Evolutionary conservation across 2,888 invertebrate genomes (phyloP).

Genomic region (Drosophila mettleri): DNA sequence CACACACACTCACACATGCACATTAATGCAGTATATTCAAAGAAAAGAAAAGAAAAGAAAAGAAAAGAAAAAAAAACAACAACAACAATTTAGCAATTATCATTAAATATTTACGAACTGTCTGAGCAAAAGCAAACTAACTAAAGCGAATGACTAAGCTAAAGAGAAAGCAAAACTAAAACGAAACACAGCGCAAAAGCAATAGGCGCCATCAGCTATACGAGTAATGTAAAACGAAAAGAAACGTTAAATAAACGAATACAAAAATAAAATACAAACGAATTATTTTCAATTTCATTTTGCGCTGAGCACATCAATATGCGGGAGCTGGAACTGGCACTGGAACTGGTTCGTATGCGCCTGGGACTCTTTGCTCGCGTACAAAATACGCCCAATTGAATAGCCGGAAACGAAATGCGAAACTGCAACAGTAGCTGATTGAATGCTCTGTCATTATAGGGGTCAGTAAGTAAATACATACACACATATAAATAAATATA

Average conservation of each 20-base stretch:
- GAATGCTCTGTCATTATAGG: slow-evolving; percentile 56
- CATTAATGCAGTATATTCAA: slow-evolving; percentile 58
- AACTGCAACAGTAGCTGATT: slow-evolving; percentile 53
- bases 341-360: slow-evolving; percentile 15
- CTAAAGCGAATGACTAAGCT: slow-evolving; percentile 63
- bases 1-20: slow-evolving; percentile 28
- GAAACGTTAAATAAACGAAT: slow-evolving; percentile 60
- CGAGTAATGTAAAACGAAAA: slow-evolving; percentile 65
- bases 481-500: not conserved
- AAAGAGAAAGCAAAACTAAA: slow-evolving; percentile 42
- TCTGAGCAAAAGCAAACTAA: slow-evolving; percentile 74
- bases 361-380: slow-evolving; percentile 17
- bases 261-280: slow-evolving; percentile 31
- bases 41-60: slow-evolving; percentile 10
- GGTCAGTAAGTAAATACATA: slow-evolving; percentile 47
- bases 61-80: slow-evolving; percentile 14
- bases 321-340: slow-evolving; percentile 16
- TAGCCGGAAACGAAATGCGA: slow-evolving; percentile 48
- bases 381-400: slow-evolving; percentile 55
- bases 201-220: slow-evolving; percentile 54
- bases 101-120: slow-evolving; percentile 68
- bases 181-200: slow-evolving; percentile 43
- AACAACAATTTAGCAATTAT: slow-evolving; percentile 71
- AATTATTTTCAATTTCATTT: slow-evolving; percentile 54
- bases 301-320: slow-evolving; percentile 24